Base-by-base conservation (phyloP, 2,797 vertebrate genomes). In the Clangula hyemalis region DNA sequence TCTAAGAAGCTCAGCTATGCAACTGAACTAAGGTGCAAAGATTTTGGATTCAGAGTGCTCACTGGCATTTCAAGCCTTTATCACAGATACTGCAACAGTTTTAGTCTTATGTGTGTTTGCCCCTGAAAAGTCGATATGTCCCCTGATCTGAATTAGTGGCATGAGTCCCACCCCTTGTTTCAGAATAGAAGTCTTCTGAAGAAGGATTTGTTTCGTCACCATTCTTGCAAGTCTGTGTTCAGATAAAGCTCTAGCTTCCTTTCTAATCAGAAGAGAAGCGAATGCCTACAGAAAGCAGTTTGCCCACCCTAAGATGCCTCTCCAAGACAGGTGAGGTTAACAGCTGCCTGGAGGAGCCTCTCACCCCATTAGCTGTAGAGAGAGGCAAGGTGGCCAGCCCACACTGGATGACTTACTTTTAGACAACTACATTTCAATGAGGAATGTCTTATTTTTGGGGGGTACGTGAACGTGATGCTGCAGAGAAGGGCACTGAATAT, bases 221-320 rank as follows among this genome's bases (percentile, higher is more conserved):
- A 0, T 28, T 80, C 45, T 13, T 13, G 0, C 8, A 69, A 32
- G 20, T 15, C 32, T 5, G 8, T 54, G 4, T 54, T 13, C 38
- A 8, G 15, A 13, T 36, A 9, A 45, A 65, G 3, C 11, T 77
- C 75, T 61, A 24, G 2, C 24, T 91, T 58, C 17, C 11, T 53
- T 71, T 54, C 36, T 32, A 11, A 71, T 11, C 28, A 49, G 13
- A n/a, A 71, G n/a, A 66, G 24, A 27, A 3, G 15, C 22, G 10
- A 64, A 39, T 18, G 8, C 24, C 45, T 43, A 18, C 22, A 6
- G 8, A 64, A 61, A 89, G 57, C 18, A n/a, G 17, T 66, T 76
- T 39, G 9, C 22, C 21, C 47, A 64, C 53, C 19, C 60, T 47
- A 7, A 45, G 21, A 32, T 13, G 16, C 25, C 38, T 27, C 20